A percentile compares a stretch with the other conserved stretches of the same genome.
Conservation (phyloP, 2,888 invertebrate species). For the Caenorhabditis auriculariae region DNA sequence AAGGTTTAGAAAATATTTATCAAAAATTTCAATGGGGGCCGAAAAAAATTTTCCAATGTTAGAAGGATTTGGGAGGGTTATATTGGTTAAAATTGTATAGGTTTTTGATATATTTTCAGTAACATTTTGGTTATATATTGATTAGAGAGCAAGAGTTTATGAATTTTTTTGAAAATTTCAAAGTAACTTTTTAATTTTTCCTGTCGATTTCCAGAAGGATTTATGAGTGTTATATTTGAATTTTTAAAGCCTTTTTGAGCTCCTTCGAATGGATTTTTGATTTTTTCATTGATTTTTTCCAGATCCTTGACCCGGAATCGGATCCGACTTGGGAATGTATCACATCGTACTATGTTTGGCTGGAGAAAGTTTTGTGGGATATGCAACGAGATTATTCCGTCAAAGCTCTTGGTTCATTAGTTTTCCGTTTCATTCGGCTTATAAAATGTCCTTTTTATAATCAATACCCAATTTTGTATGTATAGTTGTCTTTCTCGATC, state of each 20-base stretch:
- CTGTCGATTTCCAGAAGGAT: not conserved
- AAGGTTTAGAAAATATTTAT: too few relatives aligned
- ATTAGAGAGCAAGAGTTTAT: not conserved
- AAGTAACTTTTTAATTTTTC: not conserved
- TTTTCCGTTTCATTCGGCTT: too few relatives aligned
- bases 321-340: slow-evolving; percentile 98
- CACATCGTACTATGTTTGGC: slow-evolving; percentile 78
- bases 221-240: not conserved
- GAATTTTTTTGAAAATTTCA: not conserved
- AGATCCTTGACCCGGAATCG: slow-evolving; percentile 75
- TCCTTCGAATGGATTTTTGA: too few relatives aligned
- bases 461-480: too few relatives aligned
- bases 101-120: not conserved
- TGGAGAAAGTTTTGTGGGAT: slow-evolving; percentile 73
- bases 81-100: too few relatives aligned
- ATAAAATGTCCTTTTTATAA: too few relatives aligned
- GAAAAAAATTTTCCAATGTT: too few relatives aligned
- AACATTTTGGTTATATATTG: not conserved
- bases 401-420: too few relatives aligned
- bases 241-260: not conserved
- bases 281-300: not conserved
- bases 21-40: too few relatives aligned
- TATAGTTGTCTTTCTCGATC: too few relatives aligned
- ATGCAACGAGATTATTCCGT: slow-evolving; percentile 65
- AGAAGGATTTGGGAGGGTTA: too few relatives aligned